Conservation (phyloP, 2,113 vertebrate genomes). For the Taurulus bubalis region DNA sequence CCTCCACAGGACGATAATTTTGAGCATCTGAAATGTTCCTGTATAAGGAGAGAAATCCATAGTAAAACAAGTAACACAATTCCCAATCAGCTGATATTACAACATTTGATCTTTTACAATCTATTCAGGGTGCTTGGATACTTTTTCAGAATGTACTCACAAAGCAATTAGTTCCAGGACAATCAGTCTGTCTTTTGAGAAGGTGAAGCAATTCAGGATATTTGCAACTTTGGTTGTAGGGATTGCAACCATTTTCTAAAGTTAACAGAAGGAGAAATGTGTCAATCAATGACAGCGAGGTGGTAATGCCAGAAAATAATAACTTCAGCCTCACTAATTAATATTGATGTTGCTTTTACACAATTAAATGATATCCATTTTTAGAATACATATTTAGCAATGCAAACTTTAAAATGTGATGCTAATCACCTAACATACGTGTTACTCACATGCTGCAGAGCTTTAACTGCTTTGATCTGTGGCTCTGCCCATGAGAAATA, state of each 20-base stretch:
- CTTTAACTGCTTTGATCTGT: constrained; percentile 97
- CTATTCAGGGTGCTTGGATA: not conserved
- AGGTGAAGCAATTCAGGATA: constrained; percentile 97
- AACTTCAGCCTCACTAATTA: not conserved
- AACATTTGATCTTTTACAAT: not conserved
- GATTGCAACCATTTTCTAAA: constrained; percentile 98
- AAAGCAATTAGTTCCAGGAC: constrained; percentile 95
- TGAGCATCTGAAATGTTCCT: constrained; percentile 98
- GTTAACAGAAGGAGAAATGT: constrained; percentile 49
- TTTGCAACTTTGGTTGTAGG: constrained; percentile 95
- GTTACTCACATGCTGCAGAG: constrained; percentile 93
- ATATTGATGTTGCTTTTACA: not conserved
- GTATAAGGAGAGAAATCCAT: not conserved
- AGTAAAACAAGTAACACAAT: not conserved
- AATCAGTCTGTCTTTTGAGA: constrained; percentile 94
- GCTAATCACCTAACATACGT: not conserved
- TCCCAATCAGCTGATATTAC: not conserved
- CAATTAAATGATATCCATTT: not conserved
- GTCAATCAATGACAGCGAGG: not conserved
- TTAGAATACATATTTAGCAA: not conserved
- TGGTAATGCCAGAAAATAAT: not conserved
- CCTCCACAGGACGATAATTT: constrained; percentile 96
- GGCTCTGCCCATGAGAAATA: constrained; percentile 99
- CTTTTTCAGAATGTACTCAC: constrained; percentile 84
- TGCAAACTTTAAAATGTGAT: not conserved